These are phyloP conservation scores for Bucco capensis DNA, from an alignment of 2,113 vertebrate species.

Conservation along the genomic window DNA sequence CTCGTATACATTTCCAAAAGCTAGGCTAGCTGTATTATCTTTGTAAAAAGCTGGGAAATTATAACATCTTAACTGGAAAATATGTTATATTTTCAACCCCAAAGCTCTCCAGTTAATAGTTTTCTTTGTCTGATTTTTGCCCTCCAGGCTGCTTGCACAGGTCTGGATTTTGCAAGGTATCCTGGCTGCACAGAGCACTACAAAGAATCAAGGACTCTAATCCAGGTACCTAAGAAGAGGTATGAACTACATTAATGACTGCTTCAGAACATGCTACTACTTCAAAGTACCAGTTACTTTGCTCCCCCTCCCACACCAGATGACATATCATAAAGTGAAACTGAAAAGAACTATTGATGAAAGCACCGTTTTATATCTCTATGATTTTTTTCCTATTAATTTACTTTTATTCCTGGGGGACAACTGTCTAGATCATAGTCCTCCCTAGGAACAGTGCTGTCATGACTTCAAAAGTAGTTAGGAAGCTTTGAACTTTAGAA, in stretches of 20 bases:
- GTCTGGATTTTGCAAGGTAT: background rate
- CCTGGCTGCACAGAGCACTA: background rate
- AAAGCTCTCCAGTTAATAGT: background rate
- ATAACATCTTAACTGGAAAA: background rate
- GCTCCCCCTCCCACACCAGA: constrained; percentile 28
- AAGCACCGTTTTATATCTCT: constrained; percentile 9
- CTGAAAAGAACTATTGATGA: constrained; percentile 42
- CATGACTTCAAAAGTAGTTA: constrained; percentile 57
- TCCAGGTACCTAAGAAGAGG: background rate
- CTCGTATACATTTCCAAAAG: background rate
- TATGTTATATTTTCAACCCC: constrained; percentile 13
- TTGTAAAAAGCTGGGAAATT: background rate
- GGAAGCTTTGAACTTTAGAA: constrained; percentile 63
- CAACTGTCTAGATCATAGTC: constrained; percentile 22
- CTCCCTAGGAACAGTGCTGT: constrained; percentile 7
- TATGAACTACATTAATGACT: constrained; percentile 11
- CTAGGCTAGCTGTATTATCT: background rate
- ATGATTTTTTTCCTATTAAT: constrained; percentile 19
- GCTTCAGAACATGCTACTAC: constrained; percentile 12
- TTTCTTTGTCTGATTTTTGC: background rate
- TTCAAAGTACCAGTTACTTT: constrained; percentile 41
- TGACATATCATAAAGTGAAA: constrained; percentile 48
- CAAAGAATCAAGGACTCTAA: background rate
- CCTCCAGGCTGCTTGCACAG: background rate
- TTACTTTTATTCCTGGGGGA: constrained; percentile 50